Percentiles rank a stretch among this genome's conserved stretches.
Conservation (phyloP, 2,888 invertebrate species). For the Podotricha telesiphe region DNA sequence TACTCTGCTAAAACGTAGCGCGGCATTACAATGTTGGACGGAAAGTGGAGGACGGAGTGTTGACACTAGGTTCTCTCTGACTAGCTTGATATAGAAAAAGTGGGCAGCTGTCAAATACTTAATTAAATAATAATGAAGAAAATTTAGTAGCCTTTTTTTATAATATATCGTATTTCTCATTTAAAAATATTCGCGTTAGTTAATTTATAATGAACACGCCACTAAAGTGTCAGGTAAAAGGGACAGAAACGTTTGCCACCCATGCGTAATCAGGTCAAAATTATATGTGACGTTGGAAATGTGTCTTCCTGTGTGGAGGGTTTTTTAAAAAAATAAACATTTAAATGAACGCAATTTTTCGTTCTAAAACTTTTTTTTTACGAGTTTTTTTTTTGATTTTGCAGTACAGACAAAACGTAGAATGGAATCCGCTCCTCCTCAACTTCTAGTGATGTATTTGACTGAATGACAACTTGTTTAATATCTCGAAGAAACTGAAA, state of each 20-base stretch:
- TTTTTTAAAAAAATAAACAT: slow-evolving; percentile 4
- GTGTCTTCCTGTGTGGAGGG: not conserved
- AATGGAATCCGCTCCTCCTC: no score
- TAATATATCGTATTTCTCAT: not conserved
- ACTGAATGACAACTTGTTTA: no score
- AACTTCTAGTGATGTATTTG: no score
- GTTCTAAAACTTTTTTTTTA: not conserved
- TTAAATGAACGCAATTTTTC: not conserved
- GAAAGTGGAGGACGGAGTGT: no score
- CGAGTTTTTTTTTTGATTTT: not conserved
- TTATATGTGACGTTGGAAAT: slow-evolving; percentile 5
- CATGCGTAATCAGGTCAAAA: slow-evolving; percentile 25
- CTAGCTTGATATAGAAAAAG: no score
- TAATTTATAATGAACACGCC: slow-evolving; percentile 20
- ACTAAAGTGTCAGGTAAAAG: slow-evolving; percentile 4
- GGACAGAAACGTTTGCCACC: slow-evolving; percentile 8
- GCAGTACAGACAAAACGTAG: not conserved
- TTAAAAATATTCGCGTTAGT: not conserved
- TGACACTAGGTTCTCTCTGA: no score
- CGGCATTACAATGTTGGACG: no score
- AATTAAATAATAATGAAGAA: no score
- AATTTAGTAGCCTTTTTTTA: no score
- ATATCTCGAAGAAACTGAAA: no score
- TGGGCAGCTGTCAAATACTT: no score
- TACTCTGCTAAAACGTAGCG: no score